Base-by-base conservation (phyloP, 2,797 vertebrate species). In the Enteromius unitaeniatus region DNA sequence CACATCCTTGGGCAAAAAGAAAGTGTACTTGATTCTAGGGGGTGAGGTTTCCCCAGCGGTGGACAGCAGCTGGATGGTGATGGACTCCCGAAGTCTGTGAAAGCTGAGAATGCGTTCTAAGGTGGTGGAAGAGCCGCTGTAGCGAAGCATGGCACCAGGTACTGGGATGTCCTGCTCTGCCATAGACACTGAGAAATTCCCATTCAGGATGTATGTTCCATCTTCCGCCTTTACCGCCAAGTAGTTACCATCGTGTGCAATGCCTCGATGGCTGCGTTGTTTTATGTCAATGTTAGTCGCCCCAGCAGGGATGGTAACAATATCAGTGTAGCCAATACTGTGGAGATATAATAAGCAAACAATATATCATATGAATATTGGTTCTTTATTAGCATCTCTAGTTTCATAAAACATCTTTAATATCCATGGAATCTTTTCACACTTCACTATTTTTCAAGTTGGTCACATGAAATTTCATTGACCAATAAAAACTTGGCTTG, bases 211-310 rank as follows among this genome's bases (percentile, higher is more conserved):
- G 92, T 97, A 99, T 45, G 81, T 91, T 40, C 96, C 97, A 0
- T 92, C 93, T 0, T 95, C 92, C 10, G 93, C 93, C 89, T 94
- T 96, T 81, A 99, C 84, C 0, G 98, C 97, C 90, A 99, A 91
- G 91, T 99, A 99, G 87, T 97, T 98, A 1, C 97, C 97, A 0
- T 99, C 97, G 0, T 98, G 96, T 45, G 95, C 95, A 62, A 97
- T 88, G 8, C 97, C 97, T 0, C 93, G 92, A 89, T 96, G 95
- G 90, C 97, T 99, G 78, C 97, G 96, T 86, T 99, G 97, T 21
- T 99, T 99, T 87, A 99, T 89, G 74, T 99, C 98, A 7, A 99
- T 97, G 89, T 98, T 98, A 4, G 97, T 99, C 15, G 98, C 97
- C 0, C 97, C 97, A 0, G 95, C 92, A 0, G 98, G 98, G 91